A percentile compares a stretch with the other conserved stretches of the same genome.
Evolutionary conservation across 1,140 invertebrate species (phyloP).

Genomic region (Spodoptera litura): DNA sequence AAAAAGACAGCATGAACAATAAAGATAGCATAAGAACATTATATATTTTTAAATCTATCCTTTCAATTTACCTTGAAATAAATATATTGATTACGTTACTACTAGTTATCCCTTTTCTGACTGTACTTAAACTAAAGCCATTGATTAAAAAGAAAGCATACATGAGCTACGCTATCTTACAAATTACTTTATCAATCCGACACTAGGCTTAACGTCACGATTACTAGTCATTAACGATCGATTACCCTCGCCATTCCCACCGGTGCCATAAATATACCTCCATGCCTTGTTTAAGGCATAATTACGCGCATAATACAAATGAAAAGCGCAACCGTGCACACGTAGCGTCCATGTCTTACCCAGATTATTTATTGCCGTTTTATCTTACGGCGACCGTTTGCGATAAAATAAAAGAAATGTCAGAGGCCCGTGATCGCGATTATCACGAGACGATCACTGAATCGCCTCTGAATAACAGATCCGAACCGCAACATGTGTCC

Average conservation of each 20-base stretch:
- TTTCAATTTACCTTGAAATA: too few relatives aligned
- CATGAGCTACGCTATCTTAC: background rate
- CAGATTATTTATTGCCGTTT: constrained; percentile 82
- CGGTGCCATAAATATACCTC: constrained; percentile 68
- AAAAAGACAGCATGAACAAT: background rate
- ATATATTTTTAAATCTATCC: background rate
- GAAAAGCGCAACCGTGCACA: constrained; percentile 75
- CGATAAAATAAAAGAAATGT: constrained; percentile 84
- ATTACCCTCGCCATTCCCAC: constrained; percentile 66
- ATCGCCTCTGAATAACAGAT: constrained; percentile 61
- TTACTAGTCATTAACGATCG: constrained; percentile 66
- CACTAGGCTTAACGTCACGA: constrained; percentile 65
- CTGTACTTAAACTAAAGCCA: background rate
- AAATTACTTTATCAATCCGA: constrained; percentile 42
- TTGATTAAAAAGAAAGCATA: background rate
- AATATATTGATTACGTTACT: too few relatives aligned
- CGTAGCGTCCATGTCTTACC: constrained; percentile 68
- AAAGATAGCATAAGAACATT: background rate
- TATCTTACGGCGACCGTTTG: constrained; percentile 77
- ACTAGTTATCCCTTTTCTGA: too few relatives aligned
- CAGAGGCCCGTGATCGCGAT: constrained; percentile 78
- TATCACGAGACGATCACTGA: constrained; percentile 79
- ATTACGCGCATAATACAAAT: constrained; percentile 79
- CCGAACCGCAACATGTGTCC: constrained; percentile 38
- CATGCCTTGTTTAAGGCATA: constrained; percentile 66